Evolutionary conservation across 2,888 invertebrate species (phyloP).

Genomic region (Carpatolechia fugitivella): DNA sequence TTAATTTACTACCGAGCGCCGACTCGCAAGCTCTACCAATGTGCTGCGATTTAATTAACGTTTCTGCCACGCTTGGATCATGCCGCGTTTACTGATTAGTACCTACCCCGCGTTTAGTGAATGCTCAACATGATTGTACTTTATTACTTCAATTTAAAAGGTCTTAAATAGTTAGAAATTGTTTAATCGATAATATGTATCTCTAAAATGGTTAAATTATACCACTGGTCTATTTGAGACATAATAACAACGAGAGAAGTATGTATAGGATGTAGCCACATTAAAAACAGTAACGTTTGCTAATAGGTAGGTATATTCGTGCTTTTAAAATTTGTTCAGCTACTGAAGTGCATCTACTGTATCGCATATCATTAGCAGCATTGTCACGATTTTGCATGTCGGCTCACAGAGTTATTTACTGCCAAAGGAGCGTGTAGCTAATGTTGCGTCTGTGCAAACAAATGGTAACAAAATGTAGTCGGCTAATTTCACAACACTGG

Average conservation of each 20-base stretch:
- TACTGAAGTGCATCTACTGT: constrained; percentile 4
- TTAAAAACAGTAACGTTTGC: too few species aligned
- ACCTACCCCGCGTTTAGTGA: constrained; percentile 20
- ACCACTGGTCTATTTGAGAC: too few species aligned
- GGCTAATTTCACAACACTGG: constrained; percentile 13
- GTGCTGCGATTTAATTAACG: constrained; percentile 54
- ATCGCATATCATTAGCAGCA: constrained; percentile 23
- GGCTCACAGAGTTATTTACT: constrained; percentile 25
- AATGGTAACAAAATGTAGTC: constrained; percentile 9
- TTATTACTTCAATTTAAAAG: constrained; percentile 10
- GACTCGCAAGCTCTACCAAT: constrained; percentile 40
- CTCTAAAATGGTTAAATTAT: too few species aligned
- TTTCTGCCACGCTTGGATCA: constrained; percentile 40
- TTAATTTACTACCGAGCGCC: constrained; percentile 47
- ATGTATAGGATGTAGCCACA: too few species aligned
- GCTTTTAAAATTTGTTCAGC: neutral
- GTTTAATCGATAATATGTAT: neutral
- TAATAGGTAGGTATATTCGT: neutral
- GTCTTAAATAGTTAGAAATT: neutral
- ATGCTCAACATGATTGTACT: constrained; percentile 13
- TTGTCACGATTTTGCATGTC: constrained; percentile 30
- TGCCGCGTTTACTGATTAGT: constrained; percentile 25
- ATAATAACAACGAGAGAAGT: too few species aligned
- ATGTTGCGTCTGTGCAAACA: constrained; percentile 12
- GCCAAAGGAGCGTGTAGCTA: constrained; percentile 18